Base-by-base conservation (phyloP, 2,113 vertebrate genomes). In the Atractosteus spatula region DNA sequence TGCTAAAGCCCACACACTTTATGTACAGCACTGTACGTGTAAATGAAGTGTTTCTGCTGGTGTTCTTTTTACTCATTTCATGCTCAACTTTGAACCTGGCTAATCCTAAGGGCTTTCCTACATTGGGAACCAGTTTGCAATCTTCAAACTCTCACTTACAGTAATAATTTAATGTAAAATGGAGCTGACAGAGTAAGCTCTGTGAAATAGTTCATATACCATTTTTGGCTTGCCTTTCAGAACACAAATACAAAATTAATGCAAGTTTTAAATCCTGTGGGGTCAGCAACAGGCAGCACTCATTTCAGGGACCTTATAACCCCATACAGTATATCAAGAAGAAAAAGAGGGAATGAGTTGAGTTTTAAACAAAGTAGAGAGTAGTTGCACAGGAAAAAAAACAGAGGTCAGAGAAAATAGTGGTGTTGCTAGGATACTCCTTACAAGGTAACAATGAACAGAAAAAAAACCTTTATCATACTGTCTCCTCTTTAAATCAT, bases 21-120 rank as follows among this genome's bases (percentile, higher is more conserved):
- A 74, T 61, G 62, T 73, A 71, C 68, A 66, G 3, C 65, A 67
- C 14, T 8, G 57, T 41, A 79, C 82, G 84, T 77, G 81, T 74
- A 75, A 75, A 78, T 71, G 79, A 17, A 54, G 65, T 71, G 74
- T 71, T 69, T 56, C 73, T 71, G 74, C 75, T 55, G 68, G 56
- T 51, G 5, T 10, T 10, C 47, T 29, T 29, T 29, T 29, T 29
- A 29, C 29, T 29, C 29, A 29, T 29, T 29, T 29, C 29, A 29
- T 29, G 29, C 29, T 29, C 29, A 29, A 29, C 29, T 29, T 29
- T 29, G 29, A 29, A 29, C 29, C 29, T 29, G 29, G 29, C 29
- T 29, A 29, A 29, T 29, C 29, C 29, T 29, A 29, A 29, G 29
- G 29, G 29, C 29, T 29, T 29, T 29, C 29, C 29, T 29, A 29